Evolutionary conservation across 2,113 vertebrate species (phyloP).

Genomic region (Gymnorhina tibicen): DNA sequence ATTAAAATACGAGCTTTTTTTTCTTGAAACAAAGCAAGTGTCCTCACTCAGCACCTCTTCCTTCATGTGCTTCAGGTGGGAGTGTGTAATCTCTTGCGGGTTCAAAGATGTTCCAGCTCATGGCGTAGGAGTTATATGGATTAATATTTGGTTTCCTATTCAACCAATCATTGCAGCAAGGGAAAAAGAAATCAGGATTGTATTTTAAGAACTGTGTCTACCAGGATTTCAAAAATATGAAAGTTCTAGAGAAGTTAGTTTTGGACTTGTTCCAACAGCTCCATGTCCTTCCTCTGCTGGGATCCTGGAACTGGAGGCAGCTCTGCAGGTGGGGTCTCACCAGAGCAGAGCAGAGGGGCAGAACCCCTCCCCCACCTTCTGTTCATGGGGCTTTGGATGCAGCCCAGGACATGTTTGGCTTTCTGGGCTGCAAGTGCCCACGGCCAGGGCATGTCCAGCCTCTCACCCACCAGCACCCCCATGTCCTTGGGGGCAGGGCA

Average conservation of each 20-base stretch:
- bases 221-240: not conserved
- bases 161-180: not conserved
- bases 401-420: not conserved
- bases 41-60: not conserved
- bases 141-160: not conserved
- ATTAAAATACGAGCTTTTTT: not conserved
- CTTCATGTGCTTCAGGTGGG: not conserved
- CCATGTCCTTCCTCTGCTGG: not conserved
- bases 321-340: not conserved
- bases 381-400: not conserved
- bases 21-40: not conserved
- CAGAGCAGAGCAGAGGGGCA: fast-evolving
- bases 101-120: not conserved
- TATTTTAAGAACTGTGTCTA: not conserved
- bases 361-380: not conserved
- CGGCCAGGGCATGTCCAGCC: not conserved
- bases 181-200: not conserved
- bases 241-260: not conserved
- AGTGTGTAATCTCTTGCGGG: not conserved
- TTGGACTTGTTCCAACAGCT: not conserved
- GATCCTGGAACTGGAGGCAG: not conserved
- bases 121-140: not conserved
- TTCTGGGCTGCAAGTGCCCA: not conserved
- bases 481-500: not conserved
- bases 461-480: not conserved